Base-by-base conservation (phyloP, 1,140 invertebrate species). In the Eciton burchellii region DNA sequence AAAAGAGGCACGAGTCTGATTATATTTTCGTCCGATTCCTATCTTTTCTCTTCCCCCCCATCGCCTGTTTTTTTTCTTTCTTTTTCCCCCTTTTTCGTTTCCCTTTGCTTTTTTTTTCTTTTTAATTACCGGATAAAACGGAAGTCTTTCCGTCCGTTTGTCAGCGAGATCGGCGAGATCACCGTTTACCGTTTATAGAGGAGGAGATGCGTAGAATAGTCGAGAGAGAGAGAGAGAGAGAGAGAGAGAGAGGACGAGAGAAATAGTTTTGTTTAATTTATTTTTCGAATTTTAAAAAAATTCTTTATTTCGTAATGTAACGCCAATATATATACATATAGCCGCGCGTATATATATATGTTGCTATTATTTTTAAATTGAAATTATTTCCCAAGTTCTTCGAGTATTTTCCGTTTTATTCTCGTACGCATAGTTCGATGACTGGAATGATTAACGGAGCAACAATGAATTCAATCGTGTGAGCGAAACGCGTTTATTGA, bases 21-120 rank as follows among this genome's bases (percentile, higher is more conserved):
- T n/a, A 19, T 54, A 54, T 19, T 21, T 12, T 49, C 9, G 35
- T 35, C 35, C 6, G 35, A 35, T 35, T n/a, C n/a, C n/a, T n/a
- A n/a, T n/a, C n/a, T n/a, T n/a, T n/a, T n/a, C n/a, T n/a, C n/a
- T n/a, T n/a, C n/a, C n/a, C n/a, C n/a, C n/a, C n/a, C n/a, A n/a
- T n/a, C n/a, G n/a, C n/a, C n/a, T n/a, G n/a, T n/a, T n/a, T n/a
- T n/a, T 65, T 76, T 65, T 35, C 4, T 73, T 74, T 49, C 26
- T 24, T n/a, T 45, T 83, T 66, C n/a, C n/a, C n/a, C n/a, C n/a
- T n/a, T n/a, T n/a, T n/a, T n/a, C n/a, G n/a, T n/a, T n/a, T n/a
- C n/a, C n/a, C n/a, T n/a, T n/a, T n/a, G n/a, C n/a, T 84, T 68
- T 21, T 59, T 84, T 57, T 45, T 29, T 43, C 57, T 12, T 70